Percentiles rank a stretch among this genome's conserved stretches.
Evolutionary conservation across 2,888 invertebrate species (phyloP).

Genomic region (Heliconius aoede): DNA sequence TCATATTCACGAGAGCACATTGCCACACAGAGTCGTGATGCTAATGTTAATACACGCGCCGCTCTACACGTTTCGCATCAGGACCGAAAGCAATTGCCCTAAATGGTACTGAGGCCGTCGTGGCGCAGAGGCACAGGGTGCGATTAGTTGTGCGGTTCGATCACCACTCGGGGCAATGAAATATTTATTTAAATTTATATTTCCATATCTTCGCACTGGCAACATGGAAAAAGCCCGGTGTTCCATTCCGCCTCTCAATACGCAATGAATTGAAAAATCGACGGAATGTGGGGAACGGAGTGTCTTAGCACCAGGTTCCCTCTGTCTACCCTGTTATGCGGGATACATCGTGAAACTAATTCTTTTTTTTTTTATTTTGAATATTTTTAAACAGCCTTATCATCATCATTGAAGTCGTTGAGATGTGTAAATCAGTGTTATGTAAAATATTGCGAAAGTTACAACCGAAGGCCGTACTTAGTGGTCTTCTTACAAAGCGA

Average conservation of each 20-base stretch:
- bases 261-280: neutral
- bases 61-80: slow-evolving; percentile 18
- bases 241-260: no score
- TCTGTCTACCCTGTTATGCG: no score
- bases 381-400: neutral
- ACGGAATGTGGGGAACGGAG: no score
- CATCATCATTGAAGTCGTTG: neutral
- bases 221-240: no score
- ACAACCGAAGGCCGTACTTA: neutral
- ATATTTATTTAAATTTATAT: no score
- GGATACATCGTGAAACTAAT: no score
- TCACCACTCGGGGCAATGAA: no score
- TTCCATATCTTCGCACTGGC: no score
- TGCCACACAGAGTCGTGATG: slow-evolving; percentile 13
- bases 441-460: slow-evolving; percentile 9
- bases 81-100: neutral
- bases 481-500: neutral
- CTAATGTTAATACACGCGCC: slow-evolving; percentile 5
- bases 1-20: slow-evolving; percentile 10
- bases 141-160: no score
- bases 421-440: slow-evolving; percentile 14
- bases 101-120: neutral
- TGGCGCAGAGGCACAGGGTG: no score
- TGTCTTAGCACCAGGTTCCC: no score
- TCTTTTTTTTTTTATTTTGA: neutral